These are phyloP conservation scores for Oeneis ivallda DNA, from an alignment of 2,888 invertebrate genomes.

Conservation along the genomic window DNA sequence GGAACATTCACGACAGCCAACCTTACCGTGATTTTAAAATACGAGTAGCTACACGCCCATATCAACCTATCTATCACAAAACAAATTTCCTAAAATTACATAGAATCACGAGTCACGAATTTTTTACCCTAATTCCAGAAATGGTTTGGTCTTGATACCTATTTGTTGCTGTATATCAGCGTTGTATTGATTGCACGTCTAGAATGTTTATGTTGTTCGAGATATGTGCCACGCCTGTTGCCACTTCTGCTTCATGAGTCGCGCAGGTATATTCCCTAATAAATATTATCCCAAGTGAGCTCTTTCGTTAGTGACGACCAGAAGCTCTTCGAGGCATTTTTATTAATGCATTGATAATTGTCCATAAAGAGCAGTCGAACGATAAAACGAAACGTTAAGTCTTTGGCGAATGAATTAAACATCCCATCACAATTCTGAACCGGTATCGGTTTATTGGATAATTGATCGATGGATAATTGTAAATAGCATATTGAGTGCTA, in stretches of 20 bases:
- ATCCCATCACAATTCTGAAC: constrained; percentile 23
- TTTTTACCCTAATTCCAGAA: not conserved
- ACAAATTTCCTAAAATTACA: not conserved
- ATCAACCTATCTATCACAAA: too few relatives aligned
- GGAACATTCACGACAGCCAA: not conserved
- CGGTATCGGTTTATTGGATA: constrained; percentile 33
- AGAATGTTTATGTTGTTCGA: too few relatives aligned
- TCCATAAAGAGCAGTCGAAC: constrained; percentile 22
- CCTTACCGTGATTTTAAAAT: too few relatives aligned
- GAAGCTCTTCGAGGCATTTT: not conserved
- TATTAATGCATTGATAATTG: constrained; percentile 3
- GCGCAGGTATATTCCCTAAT: not conserved
- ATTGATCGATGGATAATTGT: constrained; percentile 36
- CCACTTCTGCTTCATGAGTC: too few relatives aligned
- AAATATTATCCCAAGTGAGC: not conserved
- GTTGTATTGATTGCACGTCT: too few relatives aligned
- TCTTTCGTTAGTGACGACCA: not conserved
- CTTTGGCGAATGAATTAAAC: constrained; percentile 31
- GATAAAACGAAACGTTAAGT: constrained; percentile 19
- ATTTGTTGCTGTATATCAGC: too few relatives aligned
- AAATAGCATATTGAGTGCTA: constrained; percentile 33
- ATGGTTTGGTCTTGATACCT: too few relatives aligned
- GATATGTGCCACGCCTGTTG: too few relatives aligned
- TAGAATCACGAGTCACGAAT: not conserved
- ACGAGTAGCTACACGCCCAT: too few relatives aligned